Evolutionary conservation across 2,888 invertebrate genomes (phyloP).

Genomic region (Cenopis cana): DNA sequence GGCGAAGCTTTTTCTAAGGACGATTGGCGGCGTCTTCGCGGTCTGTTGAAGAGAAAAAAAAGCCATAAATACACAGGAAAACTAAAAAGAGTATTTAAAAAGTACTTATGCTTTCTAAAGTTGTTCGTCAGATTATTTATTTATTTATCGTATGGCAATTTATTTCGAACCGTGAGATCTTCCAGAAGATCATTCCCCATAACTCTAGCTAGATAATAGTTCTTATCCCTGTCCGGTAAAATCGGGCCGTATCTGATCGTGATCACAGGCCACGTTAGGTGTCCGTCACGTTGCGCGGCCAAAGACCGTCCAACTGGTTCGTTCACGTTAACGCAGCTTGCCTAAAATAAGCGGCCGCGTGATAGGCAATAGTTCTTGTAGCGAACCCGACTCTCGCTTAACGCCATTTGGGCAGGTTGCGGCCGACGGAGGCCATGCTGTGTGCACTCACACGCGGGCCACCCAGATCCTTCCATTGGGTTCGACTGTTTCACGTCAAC

Average conservation of each 20-base stretch:
- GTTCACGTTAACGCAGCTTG: constrained; percentile 67
- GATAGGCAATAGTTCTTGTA: constrained; percentile 95
- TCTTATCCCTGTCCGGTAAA: constrained; percentile 86
- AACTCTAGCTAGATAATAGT: constrained; percentile 90
- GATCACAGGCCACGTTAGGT: too few relatives aligned
- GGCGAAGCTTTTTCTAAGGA: constrained; percentile 73
- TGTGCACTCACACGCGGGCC: too few relatives aligned
- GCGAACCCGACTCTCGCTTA: constrained; percentile 91
- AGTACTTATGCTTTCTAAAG: too few relatives aligned
- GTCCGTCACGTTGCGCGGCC: too few relatives aligned
- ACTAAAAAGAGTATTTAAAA: too few relatives aligned
- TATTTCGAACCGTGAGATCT: too few relatives aligned
- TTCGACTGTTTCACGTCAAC: constrained; percentile 72
- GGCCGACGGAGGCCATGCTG: too few relatives aligned
- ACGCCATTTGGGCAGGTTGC: constrained; percentile 85
- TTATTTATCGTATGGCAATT: too few relatives aligned
- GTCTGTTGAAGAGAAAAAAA: constrained; percentile 62
- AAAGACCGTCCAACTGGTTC: constrained; percentile 69
- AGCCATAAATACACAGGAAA: too few relatives aligned
- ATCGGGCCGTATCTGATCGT: too few relatives aligned
- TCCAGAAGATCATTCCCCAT: too few relatives aligned
- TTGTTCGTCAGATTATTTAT: too few relatives aligned
- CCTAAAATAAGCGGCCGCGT: constrained; percentile 78
- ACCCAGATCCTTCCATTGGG: constrained; percentile 60
- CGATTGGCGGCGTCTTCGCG: constrained; percentile 77